A percentile compares a stretch with the other conserved stretches of the same genome.
phyloP scores from a whole-genome alignment of 2,797 vertebrate species.

The Prionace glauca region DNA sequence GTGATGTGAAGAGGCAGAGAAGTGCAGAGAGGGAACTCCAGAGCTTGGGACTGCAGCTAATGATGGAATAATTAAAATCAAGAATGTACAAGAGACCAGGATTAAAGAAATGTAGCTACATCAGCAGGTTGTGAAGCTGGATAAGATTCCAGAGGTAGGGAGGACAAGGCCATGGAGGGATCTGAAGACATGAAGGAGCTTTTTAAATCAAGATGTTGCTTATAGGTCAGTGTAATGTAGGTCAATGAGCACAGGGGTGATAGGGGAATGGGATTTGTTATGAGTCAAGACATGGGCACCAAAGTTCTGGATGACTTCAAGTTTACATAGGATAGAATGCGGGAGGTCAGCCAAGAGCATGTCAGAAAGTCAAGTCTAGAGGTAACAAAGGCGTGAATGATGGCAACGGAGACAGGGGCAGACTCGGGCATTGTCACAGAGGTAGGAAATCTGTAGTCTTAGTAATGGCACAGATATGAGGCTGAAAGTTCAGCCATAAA shows the following conservation, averaged over 20 bases:
- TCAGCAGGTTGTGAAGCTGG: too few relatives aligned
- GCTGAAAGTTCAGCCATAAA: background rate
- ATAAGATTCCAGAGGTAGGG: too few relatives aligned
- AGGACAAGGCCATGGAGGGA: too few relatives aligned
- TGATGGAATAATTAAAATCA: too few relatives aligned
- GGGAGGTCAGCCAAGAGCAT: background rate
- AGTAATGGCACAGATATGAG: background rate
- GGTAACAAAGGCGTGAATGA: background rate
- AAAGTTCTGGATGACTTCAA: background rate
- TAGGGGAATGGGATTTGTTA: too few relatives aligned
- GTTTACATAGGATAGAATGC: background rate
- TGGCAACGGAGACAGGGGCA: background rate
- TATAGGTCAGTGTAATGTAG: too few relatives aligned
- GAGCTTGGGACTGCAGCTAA: too few relatives aligned
- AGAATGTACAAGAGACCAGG: too few relatives aligned
- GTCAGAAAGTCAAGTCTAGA: background rate
- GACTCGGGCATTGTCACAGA: background rate
- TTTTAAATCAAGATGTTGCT: background rate
- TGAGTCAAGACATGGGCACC: background rate
- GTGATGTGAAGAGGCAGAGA: too few relatives aligned
- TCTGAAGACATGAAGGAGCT: background rate
- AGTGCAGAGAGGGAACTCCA: too few relatives aligned
- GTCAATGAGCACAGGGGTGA: too few relatives aligned
- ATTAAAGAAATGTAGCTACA: too few relatives aligned
- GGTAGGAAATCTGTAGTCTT: background rate